Evolutionary conservation across 2,797 vertebrate genomes (phyloP).

Genomic region (Sparus aurata): DNA sequence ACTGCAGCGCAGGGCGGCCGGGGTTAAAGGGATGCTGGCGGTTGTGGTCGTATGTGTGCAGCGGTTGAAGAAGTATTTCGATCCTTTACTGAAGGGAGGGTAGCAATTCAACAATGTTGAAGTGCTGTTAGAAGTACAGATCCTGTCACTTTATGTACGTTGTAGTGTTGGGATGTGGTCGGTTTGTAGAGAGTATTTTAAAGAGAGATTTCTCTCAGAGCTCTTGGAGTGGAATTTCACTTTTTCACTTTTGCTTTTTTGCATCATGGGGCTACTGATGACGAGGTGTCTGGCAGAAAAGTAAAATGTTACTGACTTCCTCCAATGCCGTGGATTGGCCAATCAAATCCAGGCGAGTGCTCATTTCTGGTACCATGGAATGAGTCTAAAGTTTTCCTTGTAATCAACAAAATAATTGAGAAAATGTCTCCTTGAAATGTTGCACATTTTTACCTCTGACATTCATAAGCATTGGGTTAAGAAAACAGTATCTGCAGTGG

Average conservation of each 20-base stretch:
- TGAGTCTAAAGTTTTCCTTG: not conserved
- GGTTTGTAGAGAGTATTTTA: not conserved
- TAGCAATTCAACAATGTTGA: constrained; percentile 26
- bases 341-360: not conserved
- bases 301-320: too few relatives aligned
- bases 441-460: too few relatives aligned
- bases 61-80: constrained; percentile 28
- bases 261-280: not conserved
- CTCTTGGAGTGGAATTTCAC: not conserved
- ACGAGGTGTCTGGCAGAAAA: not conserved
- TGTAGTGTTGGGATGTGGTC: not conserved
- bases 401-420: not conserved
- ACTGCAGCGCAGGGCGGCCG: not conserved
- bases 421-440: too few relatives aligned
- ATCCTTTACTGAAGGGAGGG: constrained; percentile 26
- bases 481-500: too few relatives aligned
- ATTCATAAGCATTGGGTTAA: too few relatives aligned
- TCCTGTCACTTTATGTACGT: not conserved
- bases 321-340: not conserved
- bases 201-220: not conserved
- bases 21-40: constrained; percentile 16
- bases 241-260: not conserved
- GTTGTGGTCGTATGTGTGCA: constrained; percentile 22
- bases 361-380: not conserved
- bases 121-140: constrained; percentile 11